These are phyloP conservation scores for Mesembrinibis cayennensis DNA, from an alignment of 2,113 vertebrate genomes.

Conservation along the genomic window DNA sequence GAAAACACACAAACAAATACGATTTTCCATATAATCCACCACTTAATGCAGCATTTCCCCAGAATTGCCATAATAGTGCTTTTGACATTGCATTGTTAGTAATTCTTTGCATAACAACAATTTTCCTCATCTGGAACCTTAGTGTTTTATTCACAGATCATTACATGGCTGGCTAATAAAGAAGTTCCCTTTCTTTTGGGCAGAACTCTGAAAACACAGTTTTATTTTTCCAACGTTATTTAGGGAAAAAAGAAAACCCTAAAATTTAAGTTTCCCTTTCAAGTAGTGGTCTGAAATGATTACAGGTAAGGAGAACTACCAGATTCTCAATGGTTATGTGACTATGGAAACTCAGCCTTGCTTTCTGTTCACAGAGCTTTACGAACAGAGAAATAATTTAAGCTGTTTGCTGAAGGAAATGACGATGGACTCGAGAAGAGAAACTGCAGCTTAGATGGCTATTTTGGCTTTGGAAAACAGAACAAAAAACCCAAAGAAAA, in stretches of 20 bases:
- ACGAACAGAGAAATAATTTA: constrained; percentile 54
- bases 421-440: constrained; percentile 60
- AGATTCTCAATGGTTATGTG: constrained; percentile 62
- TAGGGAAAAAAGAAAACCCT: constrained; percentile 48
- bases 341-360: constrained; percentile 69
- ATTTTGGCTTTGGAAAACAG: constrained; percentile 71
- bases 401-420: constrained; percentile 59
- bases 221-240: constrained; percentile 31
- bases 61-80: constrained; percentile 52
- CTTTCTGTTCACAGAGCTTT: constrained; percentile 55
- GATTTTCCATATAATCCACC: constrained; percentile 35
- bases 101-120: constrained; percentile 61
- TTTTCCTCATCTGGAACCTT: constrained; percentile 46
- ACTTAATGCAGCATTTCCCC: constrained; percentile 59
- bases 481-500: constrained; percentile 47
- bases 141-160: constrained; percentile 69
- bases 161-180: constrained; percentile 28
- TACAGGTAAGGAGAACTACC: constrained; percentile 54
- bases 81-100: constrained; percentile 58
- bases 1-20: constrained; percentile 17
- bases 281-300: constrained; percentile 70
- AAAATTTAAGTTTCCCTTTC: constrained; percentile 67
- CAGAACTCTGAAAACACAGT: constrained; percentile 47
- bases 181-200: constrained; percentile 49
- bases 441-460: constrained; percentile 70